Percentiles rank a stretch among this genome's conserved stretches.
These are phyloP conservation scores for Gallinago solitaria DNA, from an alignment of 2,797 vertebrate species.

Conservation along the genomic window DNA sequence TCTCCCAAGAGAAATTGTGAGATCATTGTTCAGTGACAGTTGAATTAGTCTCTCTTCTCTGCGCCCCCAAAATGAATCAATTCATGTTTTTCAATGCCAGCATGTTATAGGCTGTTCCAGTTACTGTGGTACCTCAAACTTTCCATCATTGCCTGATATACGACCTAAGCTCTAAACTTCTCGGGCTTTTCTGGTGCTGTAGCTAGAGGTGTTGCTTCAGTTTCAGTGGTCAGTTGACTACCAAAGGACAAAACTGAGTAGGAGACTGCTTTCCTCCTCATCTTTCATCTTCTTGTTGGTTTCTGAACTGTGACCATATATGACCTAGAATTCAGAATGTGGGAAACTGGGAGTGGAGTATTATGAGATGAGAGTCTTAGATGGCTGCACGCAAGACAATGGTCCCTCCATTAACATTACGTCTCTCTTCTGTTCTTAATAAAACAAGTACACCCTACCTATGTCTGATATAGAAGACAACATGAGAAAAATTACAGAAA, in stretches of 20 bases:
- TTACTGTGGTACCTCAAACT: background rate
- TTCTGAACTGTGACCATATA: background rate
- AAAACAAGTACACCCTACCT: background rate
- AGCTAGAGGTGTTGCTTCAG: background rate
- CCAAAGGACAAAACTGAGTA: background rate
- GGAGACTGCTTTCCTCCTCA: background rate
- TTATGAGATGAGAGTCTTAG: background rate
- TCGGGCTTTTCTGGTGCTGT: background rate
- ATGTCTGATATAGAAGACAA: background rate
- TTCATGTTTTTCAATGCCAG: background rate
- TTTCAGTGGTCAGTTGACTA: background rate
- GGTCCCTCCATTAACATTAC: background rate
- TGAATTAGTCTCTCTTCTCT: background rate
- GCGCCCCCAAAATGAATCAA: background rate
- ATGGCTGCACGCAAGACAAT: background rate
- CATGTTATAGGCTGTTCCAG: background rate
- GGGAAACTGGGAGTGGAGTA: background rate
- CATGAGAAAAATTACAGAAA: background rate
- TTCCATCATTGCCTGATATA: background rate
- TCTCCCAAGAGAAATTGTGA: background rate
- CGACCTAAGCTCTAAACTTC: background rate
- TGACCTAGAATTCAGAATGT: background rate
- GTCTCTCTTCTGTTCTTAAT: background rate
- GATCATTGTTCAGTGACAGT: background rate
- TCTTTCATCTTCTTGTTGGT: background rate